Evolutionary conservation across 2,797 vertebrate genomes (phyloP).

Genomic region (Siniperca scherzeri): DNA sequence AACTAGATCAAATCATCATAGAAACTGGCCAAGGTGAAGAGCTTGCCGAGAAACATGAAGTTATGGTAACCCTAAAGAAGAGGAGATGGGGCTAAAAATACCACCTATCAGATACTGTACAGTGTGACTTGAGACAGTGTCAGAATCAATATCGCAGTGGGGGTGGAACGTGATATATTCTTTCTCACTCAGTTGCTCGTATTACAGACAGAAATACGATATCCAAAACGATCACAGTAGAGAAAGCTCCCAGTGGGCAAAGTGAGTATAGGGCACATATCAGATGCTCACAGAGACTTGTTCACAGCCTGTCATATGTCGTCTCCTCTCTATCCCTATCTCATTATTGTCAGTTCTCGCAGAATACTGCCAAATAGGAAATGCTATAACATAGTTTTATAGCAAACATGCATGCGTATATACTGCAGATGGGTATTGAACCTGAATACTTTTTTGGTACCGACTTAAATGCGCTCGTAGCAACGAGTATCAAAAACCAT

Average conservation of each 20-base stretch:
- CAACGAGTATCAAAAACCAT: not conserved
- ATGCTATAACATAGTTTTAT: not conserved
- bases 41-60: slow-evolving; percentile 55
- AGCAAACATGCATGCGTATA: not conserved
- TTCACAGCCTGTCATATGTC: slow-evolving; percentile 31
- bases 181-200: slow-evolving; percentile 41
- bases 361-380: not conserved
- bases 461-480: not conserved
- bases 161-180: slow-evolving; percentile 50
- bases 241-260: slow-evolving; percentile 29
- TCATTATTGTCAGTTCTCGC: not conserved
- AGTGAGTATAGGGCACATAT: slow-evolving; percentile 25
- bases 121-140: slow-evolving; percentile 40
- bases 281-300: slow-evolving; percentile 33
- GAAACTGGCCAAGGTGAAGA: slow-evolving; percentile 73
- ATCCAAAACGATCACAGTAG: slow-evolving; percentile 37
- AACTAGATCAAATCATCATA: slow-evolving; percentile 88
- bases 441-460: not conserved
- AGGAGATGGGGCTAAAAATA: slow-evolving; percentile 68
- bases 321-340: slow-evolving; percentile 3
- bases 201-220: slow-evolving; percentile 68
- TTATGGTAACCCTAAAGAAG: slow-evolving; percentile 70
- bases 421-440: not conserved
- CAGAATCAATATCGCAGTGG: slow-evolving; percentile 35
- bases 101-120: slow-evolving; percentile 31